Conservation (phyloP, 1,140 invertebrate genomes). For the Portunus trituberculatus region DNA sequence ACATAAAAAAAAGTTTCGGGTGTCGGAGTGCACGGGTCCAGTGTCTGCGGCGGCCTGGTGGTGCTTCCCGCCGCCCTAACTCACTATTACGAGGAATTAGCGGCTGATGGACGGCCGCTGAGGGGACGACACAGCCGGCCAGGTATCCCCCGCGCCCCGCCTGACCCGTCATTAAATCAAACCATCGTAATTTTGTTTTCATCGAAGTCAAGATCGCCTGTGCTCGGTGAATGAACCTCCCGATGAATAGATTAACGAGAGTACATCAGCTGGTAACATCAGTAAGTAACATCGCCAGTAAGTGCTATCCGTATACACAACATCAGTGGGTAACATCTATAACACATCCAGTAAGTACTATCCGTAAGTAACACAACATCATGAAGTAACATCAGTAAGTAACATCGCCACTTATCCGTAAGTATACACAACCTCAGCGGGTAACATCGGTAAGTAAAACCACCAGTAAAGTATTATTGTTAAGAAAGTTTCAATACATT, state of each 20-base stretch:
- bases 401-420: too few relatives aligned
- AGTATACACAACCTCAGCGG: too few relatives aligned
- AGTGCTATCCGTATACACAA: too few relatives aligned
- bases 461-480: too few relatives aligned
- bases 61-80: slow-evolving; percentile 33
- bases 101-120: neutral
- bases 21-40: neutral
- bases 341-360: too few relatives aligned
- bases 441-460: too few relatives aligned
- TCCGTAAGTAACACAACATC: too few relatives aligned
- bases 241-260: neutral
- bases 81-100: slow-evolving; percentile 33
- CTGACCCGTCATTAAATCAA: slow-evolving; percentile 25
- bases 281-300: too few relatives aligned
- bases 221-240: neutral
- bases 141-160: neutral
- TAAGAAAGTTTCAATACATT: too few relatives aligned
- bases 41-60: neutral
- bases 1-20: neutral
- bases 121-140: neutral
- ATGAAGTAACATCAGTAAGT: too few relatives aligned
- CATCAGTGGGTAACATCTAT: too few relatives aligned
- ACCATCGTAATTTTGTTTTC: slow-evolving; percentile 31
- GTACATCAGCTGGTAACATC: neutral
- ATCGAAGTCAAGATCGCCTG: slow-evolving; percentile 29